Percentiles rank a stretch among this genome's conserved stretches.
Conservation (phyloP, 1,140 invertebrate species). For the Hestina assimilis region DNA sequence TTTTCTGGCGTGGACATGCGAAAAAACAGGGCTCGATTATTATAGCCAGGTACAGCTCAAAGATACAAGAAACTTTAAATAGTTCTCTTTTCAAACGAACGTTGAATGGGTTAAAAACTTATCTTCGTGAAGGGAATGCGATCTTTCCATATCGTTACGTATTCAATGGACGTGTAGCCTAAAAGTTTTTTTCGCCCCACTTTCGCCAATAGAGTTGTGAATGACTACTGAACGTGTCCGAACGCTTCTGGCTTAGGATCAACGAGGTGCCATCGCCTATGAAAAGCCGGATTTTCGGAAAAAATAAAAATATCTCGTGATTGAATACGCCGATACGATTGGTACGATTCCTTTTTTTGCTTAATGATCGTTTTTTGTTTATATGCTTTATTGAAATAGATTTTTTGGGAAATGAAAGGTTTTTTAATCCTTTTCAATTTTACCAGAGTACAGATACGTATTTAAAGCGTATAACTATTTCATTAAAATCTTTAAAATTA, state of each 20-base stretch:
- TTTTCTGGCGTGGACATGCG: no score
- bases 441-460: no score
- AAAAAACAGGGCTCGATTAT: no score
- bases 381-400: no score
- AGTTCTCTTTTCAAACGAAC: no score
- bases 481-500: no score
- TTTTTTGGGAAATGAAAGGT: no score
- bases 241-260: constrained; percentile 33
- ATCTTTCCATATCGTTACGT: not conserved
- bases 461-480: no score
- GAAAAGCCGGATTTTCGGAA: constrained; percentile 25
- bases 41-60: no score
- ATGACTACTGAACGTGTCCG: constrained; percentile 31
- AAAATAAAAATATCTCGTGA: constrained; percentile 16
- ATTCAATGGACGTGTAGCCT: not conserved
- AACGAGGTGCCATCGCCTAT: constrained; percentile 18
- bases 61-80: no score
- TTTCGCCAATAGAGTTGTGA: constrained; percentile 16
- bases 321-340: constrained; percentile 11
- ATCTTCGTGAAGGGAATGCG: not conserved
- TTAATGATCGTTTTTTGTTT: not conserved
- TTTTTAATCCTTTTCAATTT: no score
- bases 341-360: not conserved
- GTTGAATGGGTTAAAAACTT: not conserved
- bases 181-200: constrained; percentile 12